phyloP scores from a whole-genome alignment of 2,888 invertebrate genomes.

The Venustoraphidia nigricollis region DNA sequence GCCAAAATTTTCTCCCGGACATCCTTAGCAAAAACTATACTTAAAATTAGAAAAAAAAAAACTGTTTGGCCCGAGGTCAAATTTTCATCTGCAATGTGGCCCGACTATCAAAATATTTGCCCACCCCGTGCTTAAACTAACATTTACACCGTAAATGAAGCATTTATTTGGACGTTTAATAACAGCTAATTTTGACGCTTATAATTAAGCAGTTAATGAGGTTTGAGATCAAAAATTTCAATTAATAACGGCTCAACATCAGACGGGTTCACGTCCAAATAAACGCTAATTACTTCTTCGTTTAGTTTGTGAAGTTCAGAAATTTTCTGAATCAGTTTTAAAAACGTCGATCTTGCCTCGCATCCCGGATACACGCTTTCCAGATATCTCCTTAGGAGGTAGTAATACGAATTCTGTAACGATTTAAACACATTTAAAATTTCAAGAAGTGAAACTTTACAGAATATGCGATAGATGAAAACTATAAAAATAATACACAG shows the following conservation, averaged over 20 bases:
- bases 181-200: too few relatives aligned
- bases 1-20: too few relatives aligned
- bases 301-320: constrained; percentile 77
- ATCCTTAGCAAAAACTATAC: too few relatives aligned
- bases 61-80: too few relatives aligned
- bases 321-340: constrained; percentile 80
- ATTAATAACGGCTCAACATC: constrained; percentile 84
- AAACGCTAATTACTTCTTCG: constrained; percentile 82
- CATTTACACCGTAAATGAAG: too few relatives aligned
- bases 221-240: constrained; percentile 89
- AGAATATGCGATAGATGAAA: constrained; percentile 7
- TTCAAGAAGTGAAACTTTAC: neutral
- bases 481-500: constrained; percentile 8
- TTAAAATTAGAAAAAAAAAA: too few relatives aligned
- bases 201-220: constrained; percentile 20
- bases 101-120: too few relatives aligned
- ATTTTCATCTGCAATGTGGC: too few relatives aligned
- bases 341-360: constrained; percentile 75
- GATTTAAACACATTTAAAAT: constrained; percentile 2
- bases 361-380: constrained; percentile 73
- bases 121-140: too few relatives aligned
- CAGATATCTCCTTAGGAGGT: constrained; percentile 66
- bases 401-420: constrained; percentile 75
- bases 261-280: constrained; percentile 82
- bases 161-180: too few relatives aligned